These are phyloP conservation scores for Tetragonula carbonaria DNA, from an alignment of 2,888 invertebrate genomes.

Conservation along the genomic window DNA sequence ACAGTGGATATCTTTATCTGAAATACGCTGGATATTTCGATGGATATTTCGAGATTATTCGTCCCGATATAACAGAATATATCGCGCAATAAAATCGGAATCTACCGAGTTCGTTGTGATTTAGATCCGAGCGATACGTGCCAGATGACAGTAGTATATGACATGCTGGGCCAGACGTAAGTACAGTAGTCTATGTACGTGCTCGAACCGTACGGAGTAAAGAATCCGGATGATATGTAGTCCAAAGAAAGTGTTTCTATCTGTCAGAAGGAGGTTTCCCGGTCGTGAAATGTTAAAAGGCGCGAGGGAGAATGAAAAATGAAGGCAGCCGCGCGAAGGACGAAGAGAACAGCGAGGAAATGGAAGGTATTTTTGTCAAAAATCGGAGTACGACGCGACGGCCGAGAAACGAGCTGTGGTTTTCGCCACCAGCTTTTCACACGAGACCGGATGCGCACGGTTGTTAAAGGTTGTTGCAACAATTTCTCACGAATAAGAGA, in stretches of 20 bases:
- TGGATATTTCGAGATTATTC: neutral
- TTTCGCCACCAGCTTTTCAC: neutral
- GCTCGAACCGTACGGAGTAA: neutral
- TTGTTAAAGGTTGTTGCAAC: conserved; percentile 9
- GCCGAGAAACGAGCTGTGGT: neutral
- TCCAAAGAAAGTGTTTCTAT: conserved; percentile 3
- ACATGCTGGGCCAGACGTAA: neutral
- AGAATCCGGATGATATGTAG: neutral
- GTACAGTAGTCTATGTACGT: neutral
- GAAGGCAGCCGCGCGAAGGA: neutral
- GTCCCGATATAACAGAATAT: neutral
- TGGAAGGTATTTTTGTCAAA: neutral
- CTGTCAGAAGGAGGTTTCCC: neutral
- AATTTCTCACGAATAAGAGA: conserved; percentile 24
- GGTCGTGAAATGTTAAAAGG: neutral
- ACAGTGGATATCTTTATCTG: neutral
- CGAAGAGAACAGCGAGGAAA: neutral
- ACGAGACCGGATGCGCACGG: neutral
- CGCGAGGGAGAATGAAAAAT: conserved; percentile 9
- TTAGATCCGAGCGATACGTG: neutral
- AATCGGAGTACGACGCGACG: neutral
- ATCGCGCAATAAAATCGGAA: neutral
- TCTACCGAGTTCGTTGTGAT: neutral
- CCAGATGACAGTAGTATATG: neutral
- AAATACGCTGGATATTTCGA: neutral